phyloP scores from a whole-genome alignment of 2,113 vertebrate genomes.

The Upupa epops region DNA sequence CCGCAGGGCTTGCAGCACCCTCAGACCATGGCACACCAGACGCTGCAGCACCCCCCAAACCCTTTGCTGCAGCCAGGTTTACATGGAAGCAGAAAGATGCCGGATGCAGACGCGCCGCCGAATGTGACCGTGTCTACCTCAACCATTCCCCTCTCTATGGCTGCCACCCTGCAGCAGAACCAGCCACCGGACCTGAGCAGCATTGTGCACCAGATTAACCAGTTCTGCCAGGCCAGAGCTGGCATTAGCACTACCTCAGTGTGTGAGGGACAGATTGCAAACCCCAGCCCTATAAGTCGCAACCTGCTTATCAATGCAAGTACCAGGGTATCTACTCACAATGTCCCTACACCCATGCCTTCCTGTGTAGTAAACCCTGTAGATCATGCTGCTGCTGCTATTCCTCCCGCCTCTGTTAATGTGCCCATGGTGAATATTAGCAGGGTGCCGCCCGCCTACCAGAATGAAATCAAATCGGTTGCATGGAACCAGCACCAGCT shows the following conservation, averaged over 20 bases:
- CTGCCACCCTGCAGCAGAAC: slow-evolving; percentile 91
- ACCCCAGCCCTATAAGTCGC: slow-evolving; percentile 97
- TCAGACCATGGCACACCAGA: slow-evolving; percentile 75
- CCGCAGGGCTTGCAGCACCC: slow-evolving; percentile 77
- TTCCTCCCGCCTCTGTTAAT: slow-evolving; percentile 76
- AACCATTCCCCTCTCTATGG: slow-evolving; percentile 99
- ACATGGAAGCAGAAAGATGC: slow-evolving; percentile 90
- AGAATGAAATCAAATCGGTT: slow-evolving; percentile 88
- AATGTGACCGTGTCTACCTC: slow-evolving; percentile 99
- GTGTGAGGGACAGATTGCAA: slow-evolving; percentile 98
- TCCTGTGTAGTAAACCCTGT: slow-evolving; percentile 89
- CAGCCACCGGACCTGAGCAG: slow-evolving; percentile 92
- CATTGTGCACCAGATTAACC: slow-evolving; percentile 99
- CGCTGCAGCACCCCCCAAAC: slow-evolving; percentile 77
- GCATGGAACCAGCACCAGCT: slow-evolving; percentile 96
- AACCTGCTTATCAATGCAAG: slow-evolving; percentile 98
- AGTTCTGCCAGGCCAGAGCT: slow-evolving; percentile 96
- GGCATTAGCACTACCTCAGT: slow-evolving; percentile 91
- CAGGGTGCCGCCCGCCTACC: slow-evolving; percentile 87
- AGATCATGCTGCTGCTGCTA: slow-evolving; percentile 84
- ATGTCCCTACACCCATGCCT: slow-evolving; percentile 78
- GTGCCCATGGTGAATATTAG: slow-evolving; percentile 82
- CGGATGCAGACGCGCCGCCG: slow-evolving; percentile 93
- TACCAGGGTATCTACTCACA: slow-evolving; percentile 93
- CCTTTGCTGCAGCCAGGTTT: slow-evolving; percentile 84